phyloP scores from a whole-genome alignment of 2,113 vertebrate genomes.

The Tetraodon nigroviridis region DNA sequence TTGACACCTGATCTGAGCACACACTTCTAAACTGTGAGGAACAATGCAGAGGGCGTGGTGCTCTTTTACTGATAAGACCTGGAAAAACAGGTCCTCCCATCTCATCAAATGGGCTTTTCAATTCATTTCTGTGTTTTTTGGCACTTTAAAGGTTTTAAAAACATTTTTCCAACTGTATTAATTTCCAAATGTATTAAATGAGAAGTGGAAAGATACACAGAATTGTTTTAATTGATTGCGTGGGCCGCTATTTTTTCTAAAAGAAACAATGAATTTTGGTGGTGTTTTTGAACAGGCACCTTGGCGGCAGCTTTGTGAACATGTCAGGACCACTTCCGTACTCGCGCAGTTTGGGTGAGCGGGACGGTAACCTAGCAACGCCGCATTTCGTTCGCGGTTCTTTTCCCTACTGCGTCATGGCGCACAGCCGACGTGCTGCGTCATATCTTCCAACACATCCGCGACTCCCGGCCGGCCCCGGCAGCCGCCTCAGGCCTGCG shows the following conservation, averaged over 20 bases:
- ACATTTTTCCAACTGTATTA: no score
- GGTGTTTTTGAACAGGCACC: neutral
- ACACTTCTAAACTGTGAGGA: neutral
- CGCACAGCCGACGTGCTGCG: constrained; percentile 46
- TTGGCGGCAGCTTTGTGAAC: neutral
- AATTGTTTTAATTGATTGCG: neutral
- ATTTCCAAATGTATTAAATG: no score
- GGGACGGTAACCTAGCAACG: neutral
- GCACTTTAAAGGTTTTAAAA: neutral
- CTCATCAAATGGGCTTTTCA: neutral
- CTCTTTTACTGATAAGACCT: neutral
- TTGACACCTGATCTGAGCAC: neutral
- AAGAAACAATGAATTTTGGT: neutral
- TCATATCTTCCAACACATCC: constrained; percentile 75
- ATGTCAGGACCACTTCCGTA: neutral
- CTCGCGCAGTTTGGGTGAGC: neutral
- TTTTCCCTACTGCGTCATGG: constrained; percentile 33
- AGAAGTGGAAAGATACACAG: neutral
- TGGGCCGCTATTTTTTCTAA: neutral
- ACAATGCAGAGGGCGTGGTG: neutral
- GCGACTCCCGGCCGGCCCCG: constrained; percentile 48
- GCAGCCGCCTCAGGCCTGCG: constrained; percentile 47
- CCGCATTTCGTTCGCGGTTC: neutral
- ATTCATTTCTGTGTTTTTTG: neutral
- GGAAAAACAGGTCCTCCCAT: neutral